These are phyloP conservation scores for Ormia ochracea DNA, from an alignment of 2,888 invertebrate genomes.

Conservation along the genomic window DNA sequence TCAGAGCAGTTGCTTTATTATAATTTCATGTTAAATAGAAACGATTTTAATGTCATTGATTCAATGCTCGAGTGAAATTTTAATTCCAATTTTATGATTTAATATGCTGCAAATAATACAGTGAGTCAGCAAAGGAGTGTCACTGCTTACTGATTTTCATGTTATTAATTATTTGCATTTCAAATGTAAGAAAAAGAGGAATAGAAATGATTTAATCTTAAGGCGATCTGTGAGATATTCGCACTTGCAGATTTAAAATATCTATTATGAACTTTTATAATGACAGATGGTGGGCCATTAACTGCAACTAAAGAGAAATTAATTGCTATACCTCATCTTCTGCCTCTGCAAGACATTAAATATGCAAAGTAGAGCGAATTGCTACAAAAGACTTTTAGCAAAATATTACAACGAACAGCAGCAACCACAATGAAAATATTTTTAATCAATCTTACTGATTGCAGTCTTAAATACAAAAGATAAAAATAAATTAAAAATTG, in stretches of 20 bases:
- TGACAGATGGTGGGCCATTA: background rate
- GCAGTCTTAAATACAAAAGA: slow-evolving; percentile 50
- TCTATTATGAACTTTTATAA: background rate
- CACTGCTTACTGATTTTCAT: background rate
- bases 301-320: background rate
- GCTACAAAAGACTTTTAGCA: slow-evolving; percentile 1
- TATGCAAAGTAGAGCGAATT: slow-evolving; percentile 19
- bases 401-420: background rate
- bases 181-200: too few relatives aligned
- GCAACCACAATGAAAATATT: slow-evolving; percentile 16
- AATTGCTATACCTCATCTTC: slow-evolving; percentile 20
- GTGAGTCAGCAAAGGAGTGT: slow-evolving; percentile 19
- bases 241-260: too few relatives aligned
- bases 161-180: too few relatives aligned
- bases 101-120: slow-evolving; percentile 46
- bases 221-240: too few relatives aligned
- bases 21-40: slow-evolving; percentile 2
- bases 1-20: slow-evolving; percentile 3
- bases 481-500: slow-evolving; percentile 18
- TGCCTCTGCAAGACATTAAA: slow-evolving; percentile 36
- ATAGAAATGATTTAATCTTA: too few relatives aligned
- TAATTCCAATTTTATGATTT: slow-evolving; percentile 46
- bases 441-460: slow-evolving; percentile 60
- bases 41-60: slow-evolving; percentile 52
- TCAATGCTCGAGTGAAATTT: slow-evolving; percentile 45